A percentile compares a stretch with the other conserved stretches of the same genome.
phyloP scores from a whole-genome alignment of 2,797 vertebrate species.

The Coluber constrictor region DNA sequence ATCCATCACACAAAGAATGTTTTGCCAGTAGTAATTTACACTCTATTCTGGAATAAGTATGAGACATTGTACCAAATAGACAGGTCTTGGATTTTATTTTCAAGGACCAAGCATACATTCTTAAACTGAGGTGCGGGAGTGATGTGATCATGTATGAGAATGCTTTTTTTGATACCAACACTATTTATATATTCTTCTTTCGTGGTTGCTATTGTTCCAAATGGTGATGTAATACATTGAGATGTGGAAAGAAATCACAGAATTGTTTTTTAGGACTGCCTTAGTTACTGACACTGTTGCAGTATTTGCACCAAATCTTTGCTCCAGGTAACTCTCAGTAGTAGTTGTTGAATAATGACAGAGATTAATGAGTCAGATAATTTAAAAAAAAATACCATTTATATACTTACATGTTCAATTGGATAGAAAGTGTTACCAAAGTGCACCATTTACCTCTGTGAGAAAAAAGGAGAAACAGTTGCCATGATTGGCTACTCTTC shows the following conservation, averaged over 20 bases:
- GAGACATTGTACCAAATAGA: not conserved
- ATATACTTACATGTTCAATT: constrained; percentile 5
- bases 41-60: not conserved
- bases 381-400: not conserved
- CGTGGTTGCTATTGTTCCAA: not conserved
- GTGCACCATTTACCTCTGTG: constrained; percentile 1
- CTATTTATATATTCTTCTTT: not conserved
- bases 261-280: not conserved
- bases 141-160: not conserved
- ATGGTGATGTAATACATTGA: not conserved
- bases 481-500: not conserved
- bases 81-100: not conserved
- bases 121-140: not conserved
- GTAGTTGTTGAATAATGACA: constrained; percentile 15
- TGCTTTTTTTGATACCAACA: too few relatives aligned
- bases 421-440: not conserved
- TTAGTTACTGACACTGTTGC: not conserved
- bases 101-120: too few relatives aligned
- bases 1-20: not conserved
- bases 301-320: not conserved
- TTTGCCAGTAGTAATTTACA: not conserved
- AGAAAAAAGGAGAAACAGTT: not conserved
- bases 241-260: constrained; percentile 1
- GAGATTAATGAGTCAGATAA: not conserved
- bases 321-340: constrained; percentile 24